phyloP scores from a whole-genome alignment of 2,888 invertebrate genomes.

The Plagodis pulveraria region DNA sequence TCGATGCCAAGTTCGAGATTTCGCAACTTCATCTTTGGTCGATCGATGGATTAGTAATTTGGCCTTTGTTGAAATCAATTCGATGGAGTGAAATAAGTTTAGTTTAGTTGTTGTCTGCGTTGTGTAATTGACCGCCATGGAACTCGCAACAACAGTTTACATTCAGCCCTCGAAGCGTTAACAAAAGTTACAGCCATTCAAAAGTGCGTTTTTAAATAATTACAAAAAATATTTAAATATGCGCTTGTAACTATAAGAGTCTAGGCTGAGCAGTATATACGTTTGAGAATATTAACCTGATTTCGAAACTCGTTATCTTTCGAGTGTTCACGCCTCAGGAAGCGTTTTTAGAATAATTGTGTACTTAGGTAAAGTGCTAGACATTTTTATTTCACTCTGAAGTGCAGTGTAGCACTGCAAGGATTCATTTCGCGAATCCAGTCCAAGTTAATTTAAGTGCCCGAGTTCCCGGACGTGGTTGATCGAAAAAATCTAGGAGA shows the following conservation, averaged over 20 bases:
- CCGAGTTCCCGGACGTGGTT: conserved; percentile 26
- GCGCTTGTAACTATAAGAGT: too few relatives aligned
- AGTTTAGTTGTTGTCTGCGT: conserved; percentile 41
- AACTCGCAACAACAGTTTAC: conserved; percentile 48
- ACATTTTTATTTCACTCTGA: neutral
- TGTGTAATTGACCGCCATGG: conserved; percentile 52
- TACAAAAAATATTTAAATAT: too few relatives aligned
- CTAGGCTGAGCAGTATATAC: too few relatives aligned
- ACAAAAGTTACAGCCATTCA: conserved; percentile 24
- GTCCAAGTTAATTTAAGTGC: conserved; percentile 31
- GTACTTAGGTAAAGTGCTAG: too few relatives aligned
- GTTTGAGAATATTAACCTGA: too few relatives aligned
- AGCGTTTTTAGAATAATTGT: too few relatives aligned
- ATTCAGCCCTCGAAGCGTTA: conserved; percentile 37
- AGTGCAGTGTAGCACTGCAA: conserved; percentile 22
- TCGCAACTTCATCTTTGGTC: conserved; percentile 20
- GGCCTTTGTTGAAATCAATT: conserved; percentile 53
- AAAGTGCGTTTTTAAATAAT: conserved; percentile 21
- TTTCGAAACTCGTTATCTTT: too few relatives aligned
- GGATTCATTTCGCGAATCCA: conserved; percentile 37
- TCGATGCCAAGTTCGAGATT: conserved; percentile 19
- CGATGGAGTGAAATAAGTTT: conserved; percentile 47
- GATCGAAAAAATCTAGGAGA: conserved; percentile 39
- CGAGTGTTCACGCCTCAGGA: too few relatives aligned
- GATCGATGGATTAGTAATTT: conserved; percentile 35